Evolutionary conservation across 2,797 vertebrate genomes (phyloP).

Genomic region (Premnoplex brunnescens): DNA sequence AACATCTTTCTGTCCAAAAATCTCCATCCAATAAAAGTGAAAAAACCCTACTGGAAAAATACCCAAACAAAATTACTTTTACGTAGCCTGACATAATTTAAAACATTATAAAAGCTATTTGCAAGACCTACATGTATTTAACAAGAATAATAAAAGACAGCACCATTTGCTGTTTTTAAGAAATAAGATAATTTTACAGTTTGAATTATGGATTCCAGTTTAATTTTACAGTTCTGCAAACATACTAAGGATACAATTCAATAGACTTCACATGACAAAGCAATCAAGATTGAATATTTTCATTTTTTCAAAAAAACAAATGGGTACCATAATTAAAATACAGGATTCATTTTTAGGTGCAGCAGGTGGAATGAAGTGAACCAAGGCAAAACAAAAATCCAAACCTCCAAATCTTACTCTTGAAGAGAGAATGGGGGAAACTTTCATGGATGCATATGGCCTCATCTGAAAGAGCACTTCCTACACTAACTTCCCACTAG

Average conservation of each 20-base stretch:
- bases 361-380: conserved; percentile 34
- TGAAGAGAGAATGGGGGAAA: conserved; percentile 37
- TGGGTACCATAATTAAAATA: conserved; percentile 10
- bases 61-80: neutral
- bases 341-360: conserved; percentile 26
- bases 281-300: neutral
- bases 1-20: neutral
- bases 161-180: neutral
- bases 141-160: neutral
- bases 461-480: conserved; percentile 58
- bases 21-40: neutral
- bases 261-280: neutral
- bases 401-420: conserved; percentile 7
- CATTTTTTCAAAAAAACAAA: neutral
- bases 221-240: neutral
- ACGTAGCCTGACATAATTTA: neutral
- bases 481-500: conserved; percentile 47
- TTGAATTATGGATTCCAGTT: neutral
- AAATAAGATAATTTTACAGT: neutral
- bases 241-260: neutral
- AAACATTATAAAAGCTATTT: neutral
- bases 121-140: neutral
- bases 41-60: neutral
- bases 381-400: conserved; percentile 34
- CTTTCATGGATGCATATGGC: conserved; percentile 41